phyloP scores from a whole-genome alignment of 2,888 invertebrate genomes.

The Platycheirus rosarum region DNA sequence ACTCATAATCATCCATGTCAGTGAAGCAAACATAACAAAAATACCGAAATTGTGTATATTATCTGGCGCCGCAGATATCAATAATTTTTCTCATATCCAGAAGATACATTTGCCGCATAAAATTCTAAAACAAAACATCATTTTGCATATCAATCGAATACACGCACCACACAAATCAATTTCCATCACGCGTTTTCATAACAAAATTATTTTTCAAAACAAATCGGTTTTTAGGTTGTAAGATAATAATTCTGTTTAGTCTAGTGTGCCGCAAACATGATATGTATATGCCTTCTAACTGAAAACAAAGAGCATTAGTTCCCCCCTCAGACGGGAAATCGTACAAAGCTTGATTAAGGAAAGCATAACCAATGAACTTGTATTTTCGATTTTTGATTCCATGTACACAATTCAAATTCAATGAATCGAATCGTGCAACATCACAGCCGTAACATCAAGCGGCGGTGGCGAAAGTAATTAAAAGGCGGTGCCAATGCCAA shows the following conservation, averaged over 20 bases:
- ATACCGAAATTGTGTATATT: background rate
- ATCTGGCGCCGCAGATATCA: conserved; percentile 8
- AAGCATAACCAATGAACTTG: conserved; percentile 66
- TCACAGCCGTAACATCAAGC: too few relatives aligned
- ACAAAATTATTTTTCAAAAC: conserved; percentile 57
- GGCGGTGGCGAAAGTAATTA: background rate
- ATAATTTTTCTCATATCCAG: background rate
- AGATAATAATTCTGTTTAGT: conserved; percentile 51
- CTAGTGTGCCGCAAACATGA: too few relatives aligned
- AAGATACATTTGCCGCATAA: background rate
- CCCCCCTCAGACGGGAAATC: conserved; percentile 33
- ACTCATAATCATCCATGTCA: too few relatives aligned
- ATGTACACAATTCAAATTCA: conserved; percentile 50
- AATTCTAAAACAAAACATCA: conserved; percentile 2
- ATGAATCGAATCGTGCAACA: conserved; percentile 52
- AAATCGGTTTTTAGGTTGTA: conserved; percentile 43
- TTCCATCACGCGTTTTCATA: conserved; percentile 47
- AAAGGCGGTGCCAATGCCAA: too few relatives aligned
- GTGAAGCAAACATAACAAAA: too few relatives aligned
- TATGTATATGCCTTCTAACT: background rate
- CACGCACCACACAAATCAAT: conserved; percentile 56
- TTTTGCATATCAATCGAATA: conserved; percentile 49
- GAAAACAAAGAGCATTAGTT: conserved; percentile 20
- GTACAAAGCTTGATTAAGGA: too few relatives aligned
- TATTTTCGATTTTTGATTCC: conserved; percentile 48